Conservation (phyloP, 2,113 vertebrate genomes). For the Tiliqua scincoides region DNA sequence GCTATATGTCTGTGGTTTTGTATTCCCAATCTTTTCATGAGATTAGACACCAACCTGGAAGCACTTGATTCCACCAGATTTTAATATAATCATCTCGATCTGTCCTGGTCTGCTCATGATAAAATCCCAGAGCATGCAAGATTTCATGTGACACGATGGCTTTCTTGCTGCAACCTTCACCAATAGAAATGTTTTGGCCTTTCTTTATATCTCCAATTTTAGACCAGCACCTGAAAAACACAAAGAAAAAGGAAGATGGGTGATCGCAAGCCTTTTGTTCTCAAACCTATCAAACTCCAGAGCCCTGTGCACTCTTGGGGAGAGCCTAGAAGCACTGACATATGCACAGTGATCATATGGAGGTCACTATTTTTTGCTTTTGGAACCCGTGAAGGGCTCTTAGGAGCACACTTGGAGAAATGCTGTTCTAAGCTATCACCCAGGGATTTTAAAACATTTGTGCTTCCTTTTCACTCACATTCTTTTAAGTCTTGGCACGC, state of each 20-base stretch:
- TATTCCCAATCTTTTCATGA: background rate
- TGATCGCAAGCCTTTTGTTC: too few species aligned
- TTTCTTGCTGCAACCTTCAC: conserved; percentile 83
- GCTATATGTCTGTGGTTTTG: background rate
- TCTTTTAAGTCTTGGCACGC: background rate
- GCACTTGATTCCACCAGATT: conserved; percentile 88
- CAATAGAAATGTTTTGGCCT: conserved; percentile 89
- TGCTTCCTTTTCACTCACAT: background rate
- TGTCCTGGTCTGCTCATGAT: conserved; percentile 88
- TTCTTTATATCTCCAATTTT: conserved; percentile 80
- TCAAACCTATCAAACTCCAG: too few species aligned
- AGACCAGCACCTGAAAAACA: conserved; percentile 87
- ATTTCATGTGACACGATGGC: conserved; percentile 90
- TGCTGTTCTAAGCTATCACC: too few species aligned
- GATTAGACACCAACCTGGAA: conserved; percentile 72
- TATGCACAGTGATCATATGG: too few species aligned
- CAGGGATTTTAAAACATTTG: background rate
- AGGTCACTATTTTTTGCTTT: too few species aligned
- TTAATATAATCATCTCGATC: conserved; percentile 91
- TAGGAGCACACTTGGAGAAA: too few species aligned
- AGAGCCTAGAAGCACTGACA: too few species aligned
- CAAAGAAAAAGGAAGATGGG: too few species aligned
- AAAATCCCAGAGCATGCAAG: conserved; percentile 89
- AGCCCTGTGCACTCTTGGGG: too few species aligned
- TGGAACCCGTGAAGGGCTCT: too few species aligned